Evolutionary conservation across 1,140 invertebrate species (phyloP), one percentile per base, ranked within the genome.

Genomic region (Heliconius nattereri): DNA sequence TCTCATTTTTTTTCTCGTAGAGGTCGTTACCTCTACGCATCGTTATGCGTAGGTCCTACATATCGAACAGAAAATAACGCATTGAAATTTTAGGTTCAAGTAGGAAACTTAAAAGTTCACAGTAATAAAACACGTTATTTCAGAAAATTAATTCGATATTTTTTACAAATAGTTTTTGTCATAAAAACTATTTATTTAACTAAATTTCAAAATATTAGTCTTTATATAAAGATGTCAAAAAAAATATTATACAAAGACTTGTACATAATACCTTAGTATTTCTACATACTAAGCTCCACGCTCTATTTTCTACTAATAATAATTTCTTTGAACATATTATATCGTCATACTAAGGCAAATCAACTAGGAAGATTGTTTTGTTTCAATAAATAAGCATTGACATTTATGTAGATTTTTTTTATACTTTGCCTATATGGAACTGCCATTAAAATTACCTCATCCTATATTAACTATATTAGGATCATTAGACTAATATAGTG

Each of bases 391-490:
- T 29, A 66, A 7, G 9, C 60, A 66, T 66, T 66, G 23, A 29
- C 60, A 66, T 66, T 66, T 66, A 66, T 29, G 60, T 66, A 7
- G 9, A 6, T 29, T 66, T 66, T 60, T 66, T 66, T 66, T 57
- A n/a, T 66, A 29, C 11, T 66, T 5, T 66, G 13, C 60, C 26
- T 66, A 13, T 29, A 29, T 26, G 60, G 60, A 66, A 66, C n/a
- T 57, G 54, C 54, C n/a, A 57, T 57, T 57, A 57, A 23, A 23
- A 29, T 66, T 29, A 29, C 23, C 23, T 26, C 23, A 29, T 52
- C 49, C 20, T 2, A 57, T 57, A 57, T 57, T 23, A 23, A 29
- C 23, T 29, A 66, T 66, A 66, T 66, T 29, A 26, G 29, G 60
- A 66, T 26, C 60, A 66, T 29, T 29, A 29, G 23, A 29, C 57